These are phyloP conservation scores for Coenobita brevimanus DNA, from an alignment of 1,140 invertebrate species.

Conservation along the genomic window DNA sequence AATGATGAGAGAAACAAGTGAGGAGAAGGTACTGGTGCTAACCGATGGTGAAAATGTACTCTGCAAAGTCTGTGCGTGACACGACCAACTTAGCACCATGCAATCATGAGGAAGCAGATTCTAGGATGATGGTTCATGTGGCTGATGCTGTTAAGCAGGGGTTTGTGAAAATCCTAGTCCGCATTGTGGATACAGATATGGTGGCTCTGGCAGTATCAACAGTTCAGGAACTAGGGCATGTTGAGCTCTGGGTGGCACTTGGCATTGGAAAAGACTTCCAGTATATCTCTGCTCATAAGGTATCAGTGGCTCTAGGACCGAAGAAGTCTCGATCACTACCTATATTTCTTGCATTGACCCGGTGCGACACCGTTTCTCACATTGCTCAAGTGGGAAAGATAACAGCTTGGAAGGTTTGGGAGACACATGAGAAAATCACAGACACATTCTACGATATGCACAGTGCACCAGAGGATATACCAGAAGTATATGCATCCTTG, in stretches of 20 bases:
- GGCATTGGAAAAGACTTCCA: slow-evolving; percentile 6
- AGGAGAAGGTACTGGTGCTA: not conserved
- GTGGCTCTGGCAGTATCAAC: not conserved
- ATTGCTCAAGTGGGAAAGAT: not conserved
- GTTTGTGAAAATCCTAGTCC: not conserved
- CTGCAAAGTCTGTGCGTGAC: not conserved
- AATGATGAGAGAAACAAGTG: not conserved
- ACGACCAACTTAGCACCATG: slow-evolving; percentile 28
- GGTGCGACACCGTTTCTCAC: slow-evolving; percentile 8
- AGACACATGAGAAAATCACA: not conserved
- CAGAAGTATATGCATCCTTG: too few relatives aligned
- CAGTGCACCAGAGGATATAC: too few relatives aligned
- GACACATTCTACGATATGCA: not conserved
- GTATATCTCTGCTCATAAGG: slow-evolving; percentile 39
- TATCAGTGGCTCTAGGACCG: not conserved
- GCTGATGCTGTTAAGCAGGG: slow-evolving; percentile 10
- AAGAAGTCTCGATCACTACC: not conserved
- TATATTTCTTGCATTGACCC: slow-evolving; percentile 9
- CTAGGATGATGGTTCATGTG: slow-evolving; percentile 12
- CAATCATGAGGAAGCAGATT: slow-evolving; percentile 31
- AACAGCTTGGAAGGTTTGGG: not conserved
- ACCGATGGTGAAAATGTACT: not conserved
- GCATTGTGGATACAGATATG: not conserved
- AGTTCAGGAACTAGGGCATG: not conserved
- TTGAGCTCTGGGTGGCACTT: slow-evolving; percentile 22